Conservation (phyloP, 2,888 invertebrate genomes). For the Sphinx pinastri region DNA sequence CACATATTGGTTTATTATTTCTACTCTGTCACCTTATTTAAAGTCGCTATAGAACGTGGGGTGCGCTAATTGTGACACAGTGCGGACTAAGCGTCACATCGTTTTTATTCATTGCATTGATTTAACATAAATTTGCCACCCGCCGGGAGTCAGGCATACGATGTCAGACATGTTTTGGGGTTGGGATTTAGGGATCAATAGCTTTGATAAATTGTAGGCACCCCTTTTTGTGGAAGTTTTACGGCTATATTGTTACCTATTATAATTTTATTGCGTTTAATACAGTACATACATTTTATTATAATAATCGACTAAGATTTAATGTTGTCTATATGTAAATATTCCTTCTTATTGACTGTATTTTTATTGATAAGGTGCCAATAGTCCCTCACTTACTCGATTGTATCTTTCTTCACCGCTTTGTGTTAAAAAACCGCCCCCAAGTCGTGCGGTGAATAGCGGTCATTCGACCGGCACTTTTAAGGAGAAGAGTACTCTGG, state of each 20-base stretch:
- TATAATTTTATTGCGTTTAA: not conserved
- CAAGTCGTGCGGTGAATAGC: constrained; percentile 57
- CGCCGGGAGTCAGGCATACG: constrained; percentile 34
- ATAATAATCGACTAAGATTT: not conserved
- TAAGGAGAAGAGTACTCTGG: constrained; percentile 73
- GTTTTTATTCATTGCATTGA: constrained; percentile 47
- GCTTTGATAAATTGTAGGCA: constrained; percentile 47
- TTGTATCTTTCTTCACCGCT: constrained; percentile 36
- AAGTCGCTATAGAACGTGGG: constrained; percentile 39
- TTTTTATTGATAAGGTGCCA: not conserved
- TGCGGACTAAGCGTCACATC: constrained; percentile 51
- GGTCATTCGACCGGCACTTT: constrained; percentile 75
- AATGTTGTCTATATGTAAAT: not conserved
- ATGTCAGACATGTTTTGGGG: constrained; percentile 42
- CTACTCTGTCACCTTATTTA: not conserved
- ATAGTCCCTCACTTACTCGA: constrained; percentile 31
- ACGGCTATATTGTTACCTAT: not conserved
- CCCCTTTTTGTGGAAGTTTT: constrained; percentile 38
- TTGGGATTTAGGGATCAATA: constrained; percentile 49
- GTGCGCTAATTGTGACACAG: constrained; percentile 59
- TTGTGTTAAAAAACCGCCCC: constrained; percentile 48
- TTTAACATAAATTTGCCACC: constrained; percentile 37
- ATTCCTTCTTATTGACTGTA: not conserved
- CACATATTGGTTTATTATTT: no score
- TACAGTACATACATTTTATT: not conserved